Percentiles rank a stretch among this genome's conserved stretches.
Conservation (phyloP, 2,797 vertebrate genomes). For the Chelmon rostratus region DNA sequence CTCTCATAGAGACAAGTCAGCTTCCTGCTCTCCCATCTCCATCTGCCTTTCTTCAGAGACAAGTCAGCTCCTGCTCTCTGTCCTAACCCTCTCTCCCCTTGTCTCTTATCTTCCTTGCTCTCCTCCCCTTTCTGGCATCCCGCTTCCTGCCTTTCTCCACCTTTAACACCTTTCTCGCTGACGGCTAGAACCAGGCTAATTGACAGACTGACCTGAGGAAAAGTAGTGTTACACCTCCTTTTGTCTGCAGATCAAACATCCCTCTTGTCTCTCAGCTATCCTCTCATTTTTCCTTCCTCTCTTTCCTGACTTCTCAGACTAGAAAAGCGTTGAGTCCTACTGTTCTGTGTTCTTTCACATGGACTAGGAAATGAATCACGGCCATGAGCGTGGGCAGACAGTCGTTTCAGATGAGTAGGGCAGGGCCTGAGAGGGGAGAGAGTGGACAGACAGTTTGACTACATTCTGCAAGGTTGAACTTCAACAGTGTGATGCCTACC, state of each 20-base stretch:
- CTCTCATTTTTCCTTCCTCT: constrained; percentile 28
- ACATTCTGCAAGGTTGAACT: constrained; percentile 46
- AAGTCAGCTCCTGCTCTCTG: constrained; percentile 16
- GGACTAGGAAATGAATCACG: constrained; percentile 44
- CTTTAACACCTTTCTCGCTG: constrained; percentile 47
- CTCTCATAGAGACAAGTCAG: constrained; percentile 14
- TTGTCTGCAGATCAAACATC: constrained; percentile 66
- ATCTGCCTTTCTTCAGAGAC: constrained; percentile 25
- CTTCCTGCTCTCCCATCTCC: constrained; percentile 5
- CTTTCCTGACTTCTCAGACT: neutral
- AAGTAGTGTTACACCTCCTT: constrained; percentile 60
- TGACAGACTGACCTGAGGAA: constrained; percentile 77
- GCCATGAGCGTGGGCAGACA: constrained; percentile 42
- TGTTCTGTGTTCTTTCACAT: constrained; percentile 19
- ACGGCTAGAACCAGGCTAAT: constrained; percentile 69
- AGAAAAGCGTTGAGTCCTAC: constrained; percentile 6
- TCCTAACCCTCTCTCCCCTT: constrained; percentile 12
- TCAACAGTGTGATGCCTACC: constrained; percentile 56
- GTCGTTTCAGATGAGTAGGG: constrained; percentile 60
- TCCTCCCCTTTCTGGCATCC: constrained; percentile 7
- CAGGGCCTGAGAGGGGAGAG: constrained; percentile 42
- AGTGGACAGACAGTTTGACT: constrained; percentile 55
- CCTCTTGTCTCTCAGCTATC: constrained; percentile 39
- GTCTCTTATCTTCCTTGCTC: constrained; percentile 41
- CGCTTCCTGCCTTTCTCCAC: constrained; percentile 43